Base-by-base conservation (phyloP, 92 coral and sea anemone species). In the Phenganax marumi region DNA sequence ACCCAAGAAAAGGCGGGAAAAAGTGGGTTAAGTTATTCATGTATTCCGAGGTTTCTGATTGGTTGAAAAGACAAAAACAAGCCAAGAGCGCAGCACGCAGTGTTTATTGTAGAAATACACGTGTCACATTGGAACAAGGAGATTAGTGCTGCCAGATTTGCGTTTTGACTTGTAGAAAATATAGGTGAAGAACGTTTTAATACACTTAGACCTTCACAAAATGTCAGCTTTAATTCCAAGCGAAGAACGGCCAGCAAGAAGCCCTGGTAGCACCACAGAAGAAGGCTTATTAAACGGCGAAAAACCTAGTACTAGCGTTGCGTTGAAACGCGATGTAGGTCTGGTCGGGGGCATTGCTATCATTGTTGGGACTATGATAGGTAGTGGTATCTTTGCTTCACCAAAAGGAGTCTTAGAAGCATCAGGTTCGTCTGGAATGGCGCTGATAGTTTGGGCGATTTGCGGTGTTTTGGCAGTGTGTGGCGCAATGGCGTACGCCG, bases 331-430 rank as follows among this genome's bases (percentile, higher is more conserved):
- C 77, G 89, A 88, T 73, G 84, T 93, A 25, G 85, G 91, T 11
- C 85, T 91, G 5, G 21, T 84, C 12, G 87, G 88, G 10, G 90
- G 91, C 0, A 80, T 93, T 12, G 81, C 87, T 17, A 81, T 91
- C 51, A 87, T 93, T 46, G 95, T 91, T 21, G 97, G 97, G 8
- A 91, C 93, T 5, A 91, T 93, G 10, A 93, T 93, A 10, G 97
- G 97, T 5, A 87, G 91, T 50, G 97, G 97, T 21, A 93, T 91
- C 64, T 93, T 93, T 64, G 85, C 87, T 60, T 91, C 97, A 23
- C 93, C 93, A 23, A 84, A 89, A 16, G 92, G 93, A 24, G 89
- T 93, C 71, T 84, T 93, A 49, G 81, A n/a, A 9, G 66, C 85
- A 18, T 70, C 90, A 2, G 80, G 87, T 0, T 93, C 97, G 51